Percentiles rank a stretch among this genome's conserved stretches.
phyloP scores from a whole-genome alignment of 2,113 vertebrate species.

The Corydoras sp. region DNA sequence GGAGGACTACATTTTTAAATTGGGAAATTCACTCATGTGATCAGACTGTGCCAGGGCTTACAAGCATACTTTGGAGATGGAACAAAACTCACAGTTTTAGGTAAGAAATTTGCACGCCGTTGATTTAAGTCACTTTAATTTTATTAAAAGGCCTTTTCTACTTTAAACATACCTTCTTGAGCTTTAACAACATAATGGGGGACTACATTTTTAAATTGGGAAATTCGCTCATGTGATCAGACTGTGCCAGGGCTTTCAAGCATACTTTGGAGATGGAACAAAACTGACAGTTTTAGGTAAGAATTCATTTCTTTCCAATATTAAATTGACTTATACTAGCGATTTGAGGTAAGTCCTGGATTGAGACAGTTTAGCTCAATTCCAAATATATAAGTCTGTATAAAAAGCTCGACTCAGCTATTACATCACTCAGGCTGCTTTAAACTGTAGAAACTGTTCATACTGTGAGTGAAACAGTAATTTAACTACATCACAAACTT shows the following conservation, averaged over 20 bases:
- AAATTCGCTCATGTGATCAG: constrained; percentile 11
- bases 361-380: too few relatives aligned
- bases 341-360: background rate
- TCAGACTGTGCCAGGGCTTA: constrained; percentile 24
- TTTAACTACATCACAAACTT: too few relatives aligned
- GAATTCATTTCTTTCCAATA: background rate
- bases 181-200: too few relatives aligned
- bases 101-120: constrained; percentile 41
- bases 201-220: background rate
- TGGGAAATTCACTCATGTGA: background rate
- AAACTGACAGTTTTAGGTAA: constrained; percentile 45
- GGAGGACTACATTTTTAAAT: too few relatives aligned
- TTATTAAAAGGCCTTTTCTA: background rate
- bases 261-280: constrained; percentile 44
- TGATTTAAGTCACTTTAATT: background rate
- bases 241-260: constrained; percentile 40
- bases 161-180: background rate
- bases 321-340: background rate
- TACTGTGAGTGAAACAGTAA: too few relatives aligned
- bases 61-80: constrained; percentile 55
- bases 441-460: too few relatives aligned
- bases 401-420: too few relatives aligned
- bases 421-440: too few relatives aligned
- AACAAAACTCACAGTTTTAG: constrained; percentile 58
- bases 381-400: too few relatives aligned